Base-by-base conservation (phyloP, 1,140 invertebrate genomes). In the Ooceraea biroi region DNA sequence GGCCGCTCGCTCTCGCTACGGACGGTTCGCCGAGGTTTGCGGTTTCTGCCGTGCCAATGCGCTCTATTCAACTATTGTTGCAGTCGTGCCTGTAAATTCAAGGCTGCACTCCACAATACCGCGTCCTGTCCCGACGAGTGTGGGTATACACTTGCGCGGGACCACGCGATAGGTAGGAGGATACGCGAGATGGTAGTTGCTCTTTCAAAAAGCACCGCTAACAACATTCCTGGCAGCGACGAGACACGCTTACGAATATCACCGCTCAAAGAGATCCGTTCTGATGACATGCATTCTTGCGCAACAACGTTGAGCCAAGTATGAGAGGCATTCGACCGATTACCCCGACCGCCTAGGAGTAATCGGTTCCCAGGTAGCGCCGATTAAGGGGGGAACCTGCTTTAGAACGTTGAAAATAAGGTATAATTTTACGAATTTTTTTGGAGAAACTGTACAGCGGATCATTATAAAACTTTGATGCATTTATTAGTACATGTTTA, bases 61-160 rank as follows among this genome's bases (percentile, higher is more conserved):
- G 58, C 48, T 82, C 80, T 74, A 82, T 82, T 82, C 80, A 82
- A 82, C 80, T 82, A 82, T 82, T 82, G 80, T 82, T 76, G 69
- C 78, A 82, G 69, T 76, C 78, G 69, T 82, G 58, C 69, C 80
- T 72, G 80, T 63, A 82, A 82, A 82, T 82, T 61, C 78, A 82
- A 82, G 78, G 78, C 71, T 82, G 19, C 17, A 41, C 36, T 82
- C n/a, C 71, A 82, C 78, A 82, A 82, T 82, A 80, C 76, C 65
- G 76, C 76, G 76, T 80, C 76, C 76, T 80, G 76, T 80, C 65
- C 27, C 76, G 76, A 30, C 65, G 27, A 71, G 41, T 46, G 63
- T 44, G 48, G 66, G 44, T 55, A 55, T 30, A 78, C 36, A 57
- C 44, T 58, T 36, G 66, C 61, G 76, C 50, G 44, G 52, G 25